Percentiles rank a stretch among this genome's conserved stretches.
Evolutionary conservation across 2,113 vertebrate genomes (phyloP).

Genomic region (Cephalopholis sonnerati): DNA sequence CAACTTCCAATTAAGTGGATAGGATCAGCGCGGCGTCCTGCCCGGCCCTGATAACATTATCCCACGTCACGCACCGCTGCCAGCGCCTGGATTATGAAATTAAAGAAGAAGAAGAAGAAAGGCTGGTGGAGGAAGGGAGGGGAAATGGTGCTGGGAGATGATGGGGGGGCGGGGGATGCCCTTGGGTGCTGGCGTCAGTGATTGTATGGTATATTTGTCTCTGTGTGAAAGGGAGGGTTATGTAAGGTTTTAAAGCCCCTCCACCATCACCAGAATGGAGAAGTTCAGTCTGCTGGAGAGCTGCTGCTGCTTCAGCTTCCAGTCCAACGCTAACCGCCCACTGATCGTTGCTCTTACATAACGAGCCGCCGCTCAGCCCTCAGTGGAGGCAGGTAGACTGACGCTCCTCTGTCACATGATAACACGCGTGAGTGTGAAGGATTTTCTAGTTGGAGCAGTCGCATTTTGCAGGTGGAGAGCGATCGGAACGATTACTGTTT

Average conservation of each 20-base stretch:
- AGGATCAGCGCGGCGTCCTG: constrained; percentile 61
- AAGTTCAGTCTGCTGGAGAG: constrained; percentile 46
- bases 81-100: constrained; percentile 67
- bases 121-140: constrained; percentile 31
- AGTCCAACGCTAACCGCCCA: constrained; percentile 36
- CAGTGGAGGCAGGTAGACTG: constrained; percentile 38
- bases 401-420: background rate
- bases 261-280: constrained; percentile 40
- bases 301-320: constrained; percentile 40
- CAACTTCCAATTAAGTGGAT: constrained; percentile 73
- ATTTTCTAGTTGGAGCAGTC: background rate
- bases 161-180: background rate
- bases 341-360: constrained; percentile 52
- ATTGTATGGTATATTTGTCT: constrained; percentile 47
- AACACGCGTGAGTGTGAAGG: background rate
- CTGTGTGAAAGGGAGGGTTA: constrained; percentile 62
- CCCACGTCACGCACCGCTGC: constrained; percentile 56
- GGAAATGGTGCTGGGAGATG: constrained; percentile 27
- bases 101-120: constrained; percentile 41
- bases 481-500: no score
- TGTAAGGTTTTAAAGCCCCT: constrained; percentile 63
- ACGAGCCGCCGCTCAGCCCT: constrained; percentile 8
- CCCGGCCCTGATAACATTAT: constrained; percentile 72
- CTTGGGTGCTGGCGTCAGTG: constrained; percentile 44
- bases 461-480: background rate